Conservation (phyloP, 2,797 vertebrate species). For the Catharus ustulatus region DNA sequence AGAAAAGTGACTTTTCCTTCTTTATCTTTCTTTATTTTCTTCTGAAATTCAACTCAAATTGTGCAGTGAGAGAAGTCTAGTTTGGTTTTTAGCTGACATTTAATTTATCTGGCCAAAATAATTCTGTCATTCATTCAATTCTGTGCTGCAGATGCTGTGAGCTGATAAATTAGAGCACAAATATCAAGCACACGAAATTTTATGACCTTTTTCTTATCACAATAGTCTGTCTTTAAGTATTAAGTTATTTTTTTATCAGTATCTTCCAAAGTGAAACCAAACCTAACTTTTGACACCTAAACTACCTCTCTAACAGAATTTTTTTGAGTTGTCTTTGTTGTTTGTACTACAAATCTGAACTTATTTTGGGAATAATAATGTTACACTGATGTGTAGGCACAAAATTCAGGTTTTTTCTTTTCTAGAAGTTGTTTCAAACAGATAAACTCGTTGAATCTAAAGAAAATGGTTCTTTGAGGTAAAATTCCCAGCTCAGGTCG, state of each 20-base stretch:
- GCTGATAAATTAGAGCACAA: not conserved
- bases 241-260: not conserved
- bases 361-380: not conserved
- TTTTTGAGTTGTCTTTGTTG: not conserved
- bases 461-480: not conserved
- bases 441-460: not conserved
- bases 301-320: not conserved
- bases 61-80: not conserved
- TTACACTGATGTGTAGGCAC: not conserved
- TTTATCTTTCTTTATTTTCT: not conserved
- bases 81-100: not conserved
- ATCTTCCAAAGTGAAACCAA: not conserved
- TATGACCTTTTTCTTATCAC: not conserved
- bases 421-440: not conserved
- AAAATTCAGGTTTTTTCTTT: not conserved
- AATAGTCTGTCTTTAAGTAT: not conserved
- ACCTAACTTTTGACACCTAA: not conserved
- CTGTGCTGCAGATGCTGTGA: not conserved
- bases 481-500: not conserved
- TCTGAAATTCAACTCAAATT: not conserved
- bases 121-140: not conserved
- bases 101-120: not conserved
- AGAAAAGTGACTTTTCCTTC: not conserved
- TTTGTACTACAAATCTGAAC: not conserved
- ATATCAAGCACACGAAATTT: not conserved